Conservation (phyloP, 2,888 invertebrate genomes). For the Pandemis cinnamomeana region DNA sequence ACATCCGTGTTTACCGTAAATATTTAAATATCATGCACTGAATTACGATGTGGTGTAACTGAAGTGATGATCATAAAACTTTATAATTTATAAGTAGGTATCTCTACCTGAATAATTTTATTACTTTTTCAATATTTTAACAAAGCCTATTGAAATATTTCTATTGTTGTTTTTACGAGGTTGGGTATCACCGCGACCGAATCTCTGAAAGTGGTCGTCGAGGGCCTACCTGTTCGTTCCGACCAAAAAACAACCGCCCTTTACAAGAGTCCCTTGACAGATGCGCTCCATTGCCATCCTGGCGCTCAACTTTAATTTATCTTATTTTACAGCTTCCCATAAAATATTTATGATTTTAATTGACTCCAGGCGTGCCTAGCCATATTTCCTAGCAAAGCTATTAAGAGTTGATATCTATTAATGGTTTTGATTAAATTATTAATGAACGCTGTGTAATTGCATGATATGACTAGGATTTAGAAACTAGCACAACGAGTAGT, state of each 20-base stretch:
- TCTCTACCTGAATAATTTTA: slow-evolving; percentile 19
- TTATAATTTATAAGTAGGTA: not conserved
- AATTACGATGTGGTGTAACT: not conserved
- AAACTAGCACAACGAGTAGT: slow-evolving; percentile 11
- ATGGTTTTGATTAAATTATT: slow-evolving; percentile 4
- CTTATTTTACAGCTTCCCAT: slow-evolving; percentile 26
- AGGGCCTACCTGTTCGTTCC: slow-evolving; percentile 45
- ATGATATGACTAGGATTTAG: slow-evolving; percentile 11
- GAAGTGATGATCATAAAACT: not conserved
- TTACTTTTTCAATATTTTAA: slow-evolving; percentile 29
- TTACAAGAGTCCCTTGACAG: slow-evolving; percentile 26
- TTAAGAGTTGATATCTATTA: slow-evolving; percentile 1
- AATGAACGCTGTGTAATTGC: slow-evolving; percentile 21
- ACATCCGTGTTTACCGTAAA: slow-evolving; percentile 19
- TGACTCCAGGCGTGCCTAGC: not conserved
- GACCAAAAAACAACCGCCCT: slow-evolving; percentile 45
- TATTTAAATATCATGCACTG: slow-evolving; percentile 2
- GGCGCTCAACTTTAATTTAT: slow-evolving; percentile 14
- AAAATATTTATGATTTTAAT: slow-evolving; percentile 27
- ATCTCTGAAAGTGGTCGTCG: slow-evolving; percentile 43
- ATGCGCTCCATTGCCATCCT: slow-evolving; percentile 23
- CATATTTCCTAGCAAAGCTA: slow-evolving; percentile 3
- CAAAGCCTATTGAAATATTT: slow-evolving; percentile 38
- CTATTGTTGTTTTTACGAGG: slow-evolving; percentile 46
- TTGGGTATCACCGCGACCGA: slow-evolving; percentile 37